A percentile compares a stretch with the other conserved stretches of the same genome.
Conservation (phyloP, 2,797 vertebrate species). For the Alca torda region DNA sequence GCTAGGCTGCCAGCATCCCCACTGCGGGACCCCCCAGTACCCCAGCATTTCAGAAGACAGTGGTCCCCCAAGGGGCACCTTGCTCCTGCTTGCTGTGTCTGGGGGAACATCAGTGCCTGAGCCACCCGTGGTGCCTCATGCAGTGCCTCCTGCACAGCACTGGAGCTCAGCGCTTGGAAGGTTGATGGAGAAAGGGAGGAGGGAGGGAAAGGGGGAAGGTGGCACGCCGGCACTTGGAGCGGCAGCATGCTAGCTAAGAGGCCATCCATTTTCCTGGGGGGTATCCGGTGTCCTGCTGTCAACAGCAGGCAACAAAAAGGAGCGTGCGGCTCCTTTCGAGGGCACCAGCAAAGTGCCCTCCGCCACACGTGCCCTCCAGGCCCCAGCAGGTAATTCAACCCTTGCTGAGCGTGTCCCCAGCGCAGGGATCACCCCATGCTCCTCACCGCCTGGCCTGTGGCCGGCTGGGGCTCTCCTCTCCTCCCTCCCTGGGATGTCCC, state of each 20-base stretch:
- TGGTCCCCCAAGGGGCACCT: background rate
- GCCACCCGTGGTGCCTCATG: rapidly evolving
- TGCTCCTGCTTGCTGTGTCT: background rate
- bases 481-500: background rate
- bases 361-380: background rate
- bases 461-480: rapidly evolving
- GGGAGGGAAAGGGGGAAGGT: background rate
- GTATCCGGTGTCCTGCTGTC: conserved; percentile 20
- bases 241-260: background rate
- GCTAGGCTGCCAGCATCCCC: background rate
- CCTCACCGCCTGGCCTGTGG: background rate
- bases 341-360: background rate
- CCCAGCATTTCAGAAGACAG: background rate
- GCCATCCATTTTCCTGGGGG: background rate
- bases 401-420: background rate
- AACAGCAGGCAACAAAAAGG: background rate
- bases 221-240: background rate
- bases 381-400: background rate
- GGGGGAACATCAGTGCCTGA: background rate
- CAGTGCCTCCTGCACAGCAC: background rate
- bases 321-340: background rate
- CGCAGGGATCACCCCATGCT: background rate
- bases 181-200: background rate
- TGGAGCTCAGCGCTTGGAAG: background rate
- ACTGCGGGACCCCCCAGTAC: rapidly evolving